Conservation (phyloP, 2,888 invertebrate genomes). For the Tricholauxania praeusta region DNA sequence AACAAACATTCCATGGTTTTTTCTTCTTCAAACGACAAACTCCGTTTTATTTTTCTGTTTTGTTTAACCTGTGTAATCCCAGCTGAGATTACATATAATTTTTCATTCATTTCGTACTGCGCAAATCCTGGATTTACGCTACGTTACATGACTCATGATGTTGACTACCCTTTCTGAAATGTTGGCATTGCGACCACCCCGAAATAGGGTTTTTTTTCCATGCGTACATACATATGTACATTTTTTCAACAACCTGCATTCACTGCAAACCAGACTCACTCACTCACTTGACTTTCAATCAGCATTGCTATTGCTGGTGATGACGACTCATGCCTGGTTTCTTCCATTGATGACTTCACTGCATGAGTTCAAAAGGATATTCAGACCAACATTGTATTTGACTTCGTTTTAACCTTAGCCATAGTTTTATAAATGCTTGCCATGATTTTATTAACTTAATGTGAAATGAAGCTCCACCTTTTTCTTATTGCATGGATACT, state of each 20-base stretch:
- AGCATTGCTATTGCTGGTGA: neutral
- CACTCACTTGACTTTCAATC: constrained; percentile 34
- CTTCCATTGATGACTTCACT: neutral
- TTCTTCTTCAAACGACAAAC: too few species aligned
- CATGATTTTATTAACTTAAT: too few species aligned
- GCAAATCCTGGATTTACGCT: constrained; percentile 23
- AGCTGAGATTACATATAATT: neutral
- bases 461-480: too few species aligned
- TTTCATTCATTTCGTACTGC: constrained; percentile 19
- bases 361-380: neutral
- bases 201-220: neutral
- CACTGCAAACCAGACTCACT: neutral
- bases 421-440: neutral
- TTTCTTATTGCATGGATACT: too few species aligned
- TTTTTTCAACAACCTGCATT: neutral
- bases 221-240: neutral
- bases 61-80: too few species aligned
- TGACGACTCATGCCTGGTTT: neutral
- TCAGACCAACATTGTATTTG: neutral
- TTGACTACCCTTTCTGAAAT: neutral
- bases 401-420: constrained; percentile 6
- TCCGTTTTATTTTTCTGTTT: too few species aligned
- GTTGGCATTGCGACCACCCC: neutral
- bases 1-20: too few species aligned
- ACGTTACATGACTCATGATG: constrained; percentile 22